Evolutionary conservation across 2,797 vertebrate genomes (phyloP).

Genomic region (Crax fasciolata): DNA sequence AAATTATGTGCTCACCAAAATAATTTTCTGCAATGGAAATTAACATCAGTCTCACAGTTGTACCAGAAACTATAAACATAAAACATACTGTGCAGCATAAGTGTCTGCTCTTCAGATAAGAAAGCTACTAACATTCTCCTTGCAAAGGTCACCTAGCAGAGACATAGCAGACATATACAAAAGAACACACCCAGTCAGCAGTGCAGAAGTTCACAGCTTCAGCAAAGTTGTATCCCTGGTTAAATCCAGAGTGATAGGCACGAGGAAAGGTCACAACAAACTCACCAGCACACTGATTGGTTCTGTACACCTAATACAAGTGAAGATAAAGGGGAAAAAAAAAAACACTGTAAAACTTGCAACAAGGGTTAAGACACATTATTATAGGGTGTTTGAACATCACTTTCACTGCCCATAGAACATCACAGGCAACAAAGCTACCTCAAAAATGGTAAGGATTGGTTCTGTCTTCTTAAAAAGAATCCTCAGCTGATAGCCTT

Average conservation of each 20-base stretch:
- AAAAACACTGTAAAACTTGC: not conserved
- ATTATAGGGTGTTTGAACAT: not conserved
- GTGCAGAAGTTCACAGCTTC: slow-evolving; percentile 99
- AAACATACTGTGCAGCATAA: not conserved
- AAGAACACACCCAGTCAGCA: slow-evolving; percentile 94
- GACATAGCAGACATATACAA: slow-evolving; percentile 52
- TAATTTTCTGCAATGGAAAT: not conserved
- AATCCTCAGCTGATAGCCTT: not conserved
- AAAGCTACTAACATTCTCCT: not conserved
- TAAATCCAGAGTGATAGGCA: slow-evolving; percentile 99
- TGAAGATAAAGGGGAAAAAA: not conserved
- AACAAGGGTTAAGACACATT: not conserved
- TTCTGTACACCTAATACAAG: slow-evolving; percentile 92
- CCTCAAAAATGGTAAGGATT: not conserved
- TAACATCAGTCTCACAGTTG: not conserved
- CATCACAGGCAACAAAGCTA: not conserved
- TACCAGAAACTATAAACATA: not conserved
- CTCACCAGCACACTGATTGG: slow-evolving; percentile 98
- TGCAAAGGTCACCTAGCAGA: slow-evolving; percentile 46
- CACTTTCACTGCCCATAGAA: not conserved
- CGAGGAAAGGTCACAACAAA: slow-evolving; percentile 98
- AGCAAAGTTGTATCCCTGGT: slow-evolving; percentile 99
- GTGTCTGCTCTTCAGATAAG: not conserved
- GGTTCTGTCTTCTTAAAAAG: not conserved
- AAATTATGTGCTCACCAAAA: not conserved